Percentiles rank a stretch among this genome's conserved stretches.
Conservation (phyloP, 1,140 invertebrate genomes). For the Harpegnathos saltator region DNA sequence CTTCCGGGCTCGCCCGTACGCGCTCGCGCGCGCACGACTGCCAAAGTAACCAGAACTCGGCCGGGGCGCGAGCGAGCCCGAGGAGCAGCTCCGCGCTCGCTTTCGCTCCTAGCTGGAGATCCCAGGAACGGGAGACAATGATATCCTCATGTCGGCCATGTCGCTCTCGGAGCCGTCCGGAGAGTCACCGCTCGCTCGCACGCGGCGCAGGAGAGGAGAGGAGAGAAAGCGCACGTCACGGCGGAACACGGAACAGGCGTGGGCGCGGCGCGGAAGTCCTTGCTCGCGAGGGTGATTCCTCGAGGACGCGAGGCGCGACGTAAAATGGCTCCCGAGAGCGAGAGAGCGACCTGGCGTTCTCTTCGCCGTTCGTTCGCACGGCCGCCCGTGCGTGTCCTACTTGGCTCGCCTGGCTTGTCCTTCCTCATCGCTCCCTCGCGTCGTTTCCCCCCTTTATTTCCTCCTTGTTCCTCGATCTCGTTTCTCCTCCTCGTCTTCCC, state of each 20-base stretch:
- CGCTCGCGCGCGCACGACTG: not conserved
- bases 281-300: slow-evolving; percentile 25
- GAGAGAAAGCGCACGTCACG: not conserved
- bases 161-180: not conserved
- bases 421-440: slow-evolving; percentile 42
- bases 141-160: not conserved
- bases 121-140: slow-evolving; percentile 15
- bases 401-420: not conserved
- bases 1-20: no score
- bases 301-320: slow-evolving; percentile 24
- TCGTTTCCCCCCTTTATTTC: slow-evolving; percentile 35
- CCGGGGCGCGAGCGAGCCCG: no score
- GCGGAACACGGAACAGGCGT: slow-evolving; percentile 53
- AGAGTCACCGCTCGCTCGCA: slow-evolving; percentile 23
- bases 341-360: no score
- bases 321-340: slow-evolving; percentile 45
- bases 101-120: not conserved
- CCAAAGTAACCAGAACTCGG: slow-evolving; percentile 25
- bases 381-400: slow-evolving; percentile 12
- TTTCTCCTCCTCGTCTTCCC: no score
- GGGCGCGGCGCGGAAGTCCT: slow-evolving; percentile 9
- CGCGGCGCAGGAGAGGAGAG: not conserved
- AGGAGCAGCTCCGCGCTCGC: not conserved
- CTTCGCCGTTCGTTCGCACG: slow-evolving; percentile 32
- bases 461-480: not conserved